A percentile compares a stretch with the other conserved stretches of the same genome.
phyloP scores from a whole-genome alignment of 2,888 invertebrate genomes.

The Himalopsyche anomala region DNA sequence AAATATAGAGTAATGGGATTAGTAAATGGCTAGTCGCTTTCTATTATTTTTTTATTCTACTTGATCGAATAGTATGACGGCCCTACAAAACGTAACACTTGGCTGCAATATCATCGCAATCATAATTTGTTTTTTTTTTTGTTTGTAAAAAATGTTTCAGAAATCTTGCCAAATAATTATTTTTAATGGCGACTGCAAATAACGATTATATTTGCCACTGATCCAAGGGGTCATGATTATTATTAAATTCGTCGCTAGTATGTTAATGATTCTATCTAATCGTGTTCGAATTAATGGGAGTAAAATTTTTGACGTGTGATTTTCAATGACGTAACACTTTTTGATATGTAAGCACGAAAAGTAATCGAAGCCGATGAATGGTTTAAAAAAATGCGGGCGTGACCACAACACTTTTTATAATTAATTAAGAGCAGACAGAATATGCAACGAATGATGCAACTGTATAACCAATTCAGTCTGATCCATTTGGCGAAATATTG shows the following conservation, averaged over 20 bases:
- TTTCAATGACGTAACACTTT: not conserved
- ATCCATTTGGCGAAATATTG: not conserved
- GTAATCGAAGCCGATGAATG: not conserved
- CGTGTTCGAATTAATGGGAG: constrained; percentile 14
- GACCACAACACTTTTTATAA: not conserved
- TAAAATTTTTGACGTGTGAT: constrained; percentile 4
- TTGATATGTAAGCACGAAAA: constrained; percentile 6
- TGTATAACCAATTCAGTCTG: not conserved
- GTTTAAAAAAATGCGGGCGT: not conserved
- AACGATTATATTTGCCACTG: not conserved
- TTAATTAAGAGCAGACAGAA: constrained; percentile 34
- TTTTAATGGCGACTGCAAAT: too few relatives aligned
- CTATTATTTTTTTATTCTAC: too few relatives aligned
- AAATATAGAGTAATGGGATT: too few relatives aligned
- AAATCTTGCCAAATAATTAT: too few relatives aligned
- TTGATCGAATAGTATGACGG: too few relatives aligned
- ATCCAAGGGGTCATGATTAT: constrained; percentile 1
- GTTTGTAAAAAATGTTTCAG: too few relatives aligned
- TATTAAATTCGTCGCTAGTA: not conserved
- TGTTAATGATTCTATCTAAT: constrained; percentile 29
- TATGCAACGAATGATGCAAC: constrained; percentile 1
- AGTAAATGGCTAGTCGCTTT: too few relatives aligned
- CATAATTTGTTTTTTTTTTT: too few relatives aligned
- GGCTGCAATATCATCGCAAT: too few relatives aligned
- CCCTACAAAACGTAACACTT: too few relatives aligned